Percentiles rank a stretch among this genome's conserved stretches.
Evolutionary conservation across 2,888 invertebrate species (phyloP).

Genomic region (Erebia palarica): DNA sequence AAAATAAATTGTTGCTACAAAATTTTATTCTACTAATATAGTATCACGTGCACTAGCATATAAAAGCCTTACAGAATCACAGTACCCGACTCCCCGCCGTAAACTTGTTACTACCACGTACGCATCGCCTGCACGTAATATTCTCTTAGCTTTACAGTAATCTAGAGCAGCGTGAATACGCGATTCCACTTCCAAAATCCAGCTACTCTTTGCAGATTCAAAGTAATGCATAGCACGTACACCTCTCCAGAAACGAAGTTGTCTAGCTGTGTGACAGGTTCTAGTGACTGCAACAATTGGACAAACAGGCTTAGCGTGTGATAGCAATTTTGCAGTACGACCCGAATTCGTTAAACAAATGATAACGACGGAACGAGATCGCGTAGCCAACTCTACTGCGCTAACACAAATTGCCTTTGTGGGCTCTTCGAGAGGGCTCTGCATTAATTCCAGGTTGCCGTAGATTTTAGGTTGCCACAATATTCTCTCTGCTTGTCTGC

Average conservation of each 20-base stretch:
- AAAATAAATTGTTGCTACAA: neutral
- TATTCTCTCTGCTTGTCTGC: constrained; percentile 93
- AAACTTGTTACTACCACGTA: constrained; percentile 70
- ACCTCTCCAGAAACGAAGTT: constrained; percentile 79
- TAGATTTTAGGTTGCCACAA: constrained; percentile 91
- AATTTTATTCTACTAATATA: constrained; percentile 39
- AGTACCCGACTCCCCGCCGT: constrained; percentile 70
- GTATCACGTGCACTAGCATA: constrained; percentile 70
- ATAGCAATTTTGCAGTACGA: constrained; percentile 86
- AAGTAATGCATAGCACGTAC: constrained; percentile 80
- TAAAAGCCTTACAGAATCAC: constrained; percentile 66
- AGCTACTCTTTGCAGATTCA: constrained; percentile 59
- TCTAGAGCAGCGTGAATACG: constrained; percentile 68
- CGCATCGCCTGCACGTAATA: constrained; percentile 68
- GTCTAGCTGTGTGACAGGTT: constrained; percentile 85
- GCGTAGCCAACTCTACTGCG: constrained; percentile 68
- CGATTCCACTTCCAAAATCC: constrained; percentile 66
- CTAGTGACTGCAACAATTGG: constrained; percentile 89
- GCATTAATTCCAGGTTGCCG: constrained; percentile 85
- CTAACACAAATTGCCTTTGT: constrained; percentile 78
- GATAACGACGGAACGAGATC: constrained; percentile 78
- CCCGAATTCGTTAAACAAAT: constrained; percentile 90
- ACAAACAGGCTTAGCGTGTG: constrained; percentile 87
- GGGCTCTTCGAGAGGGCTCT: constrained; percentile 79
- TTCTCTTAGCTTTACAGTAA: constrained; percentile 72